Percentiles rank a stretch among this genome's conserved stretches.
Evolutionary conservation across 2,888 invertebrate genomes (phyloP).

Genomic region (Aleiodes testaceus): DNA sequence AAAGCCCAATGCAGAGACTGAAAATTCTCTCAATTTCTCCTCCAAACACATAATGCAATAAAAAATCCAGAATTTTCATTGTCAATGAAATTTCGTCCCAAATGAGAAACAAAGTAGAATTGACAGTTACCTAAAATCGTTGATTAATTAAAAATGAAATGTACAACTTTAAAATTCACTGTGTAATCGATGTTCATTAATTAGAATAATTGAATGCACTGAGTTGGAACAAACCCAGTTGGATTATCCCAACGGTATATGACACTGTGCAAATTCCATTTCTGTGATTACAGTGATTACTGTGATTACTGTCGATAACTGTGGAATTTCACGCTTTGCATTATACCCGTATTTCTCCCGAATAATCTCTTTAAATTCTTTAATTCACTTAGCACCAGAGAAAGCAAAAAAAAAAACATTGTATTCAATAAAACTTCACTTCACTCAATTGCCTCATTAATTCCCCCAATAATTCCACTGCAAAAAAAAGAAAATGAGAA

Average conservation of each 20-base stretch:
- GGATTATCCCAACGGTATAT: slow-evolving; percentile 16
- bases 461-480: too few relatives aligned
- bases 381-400: too few relatives aligned
- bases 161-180: background rate
- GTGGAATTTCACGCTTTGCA: slow-evolving; percentile 11
- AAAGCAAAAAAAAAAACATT: too few relatives aligned
- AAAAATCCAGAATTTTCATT: too few relatives aligned
- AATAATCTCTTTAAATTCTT: slow-evolving; percentile 9
- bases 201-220: slow-evolving; percentile 20
- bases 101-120: too few relatives aligned
- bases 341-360: background rate
- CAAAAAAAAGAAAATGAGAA: background rate
- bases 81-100: too few relatives aligned
- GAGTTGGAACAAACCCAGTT: slow-evolving; percentile 16
- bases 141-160: slow-evolving; percentile 7
- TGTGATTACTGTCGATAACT: slow-evolving; percentile 7
- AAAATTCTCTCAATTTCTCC: too few relatives aligned
- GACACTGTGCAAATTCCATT: slow-evolving; percentile 30
- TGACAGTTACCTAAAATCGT: too few relatives aligned
- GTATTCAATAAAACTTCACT: background rate
- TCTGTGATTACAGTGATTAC: slow-evolving; percentile 23
- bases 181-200: slow-evolving; percentile 22
- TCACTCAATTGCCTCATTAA: background rate
- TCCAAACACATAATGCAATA: too few relatives aligned
- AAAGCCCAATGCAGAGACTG: slow-evolving; percentile 24